Evolutionary conservation across 92 coral and sea anemone genomes (phyloP).

Genomic region (Pocillopora meandrina): DNA sequence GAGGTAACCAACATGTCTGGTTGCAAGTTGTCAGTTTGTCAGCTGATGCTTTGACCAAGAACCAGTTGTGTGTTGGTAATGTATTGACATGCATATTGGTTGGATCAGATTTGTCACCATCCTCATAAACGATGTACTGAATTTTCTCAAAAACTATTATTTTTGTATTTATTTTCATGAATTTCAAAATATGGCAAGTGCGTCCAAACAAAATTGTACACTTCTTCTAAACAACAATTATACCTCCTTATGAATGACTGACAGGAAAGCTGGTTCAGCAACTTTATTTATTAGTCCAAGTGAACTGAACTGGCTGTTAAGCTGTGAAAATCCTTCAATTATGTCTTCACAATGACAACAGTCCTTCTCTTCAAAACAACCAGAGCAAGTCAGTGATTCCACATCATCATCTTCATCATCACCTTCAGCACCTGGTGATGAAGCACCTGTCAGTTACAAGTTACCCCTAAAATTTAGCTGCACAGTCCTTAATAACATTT

Average conservation of each 20-base stretch:
- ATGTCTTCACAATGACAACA: conserved; percentile 71
- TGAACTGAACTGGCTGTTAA: conserved; percentile 77
- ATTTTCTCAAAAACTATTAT: too few relatives aligned
- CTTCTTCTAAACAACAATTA: neutral
- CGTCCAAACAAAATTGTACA: neutral
- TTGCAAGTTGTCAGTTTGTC: too few relatives aligned
- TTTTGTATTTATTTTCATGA: too few relatives aligned
- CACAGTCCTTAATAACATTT: too few relatives aligned
- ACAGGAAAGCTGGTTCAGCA: conserved; percentile 88
- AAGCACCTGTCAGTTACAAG: neutral
- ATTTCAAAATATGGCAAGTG: too few relatives aligned
- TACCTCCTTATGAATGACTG: conserved; percentile 91
- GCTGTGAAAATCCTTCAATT: conserved; percentile 71
- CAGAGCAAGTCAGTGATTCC: conserved; percentile 65
- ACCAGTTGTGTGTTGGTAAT: too few relatives aligned
- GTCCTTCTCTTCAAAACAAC: conserved; percentile 77
- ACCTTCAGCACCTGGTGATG: conserved; percentile 18
- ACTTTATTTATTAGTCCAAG: conserved; percentile 87
- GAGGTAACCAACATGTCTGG: too few relatives aligned
- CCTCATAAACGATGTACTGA: too few relatives aligned
- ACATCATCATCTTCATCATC: conserved; percentile 69
- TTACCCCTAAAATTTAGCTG: too few relatives aligned
- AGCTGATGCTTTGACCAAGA: too few relatives aligned
- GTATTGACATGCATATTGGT: too few relatives aligned
- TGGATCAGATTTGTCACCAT: too few relatives aligned